phyloP scores from a whole-genome alignment of 2,113 vertebrate genomes.

The Vombatus ursinus region DNA sequence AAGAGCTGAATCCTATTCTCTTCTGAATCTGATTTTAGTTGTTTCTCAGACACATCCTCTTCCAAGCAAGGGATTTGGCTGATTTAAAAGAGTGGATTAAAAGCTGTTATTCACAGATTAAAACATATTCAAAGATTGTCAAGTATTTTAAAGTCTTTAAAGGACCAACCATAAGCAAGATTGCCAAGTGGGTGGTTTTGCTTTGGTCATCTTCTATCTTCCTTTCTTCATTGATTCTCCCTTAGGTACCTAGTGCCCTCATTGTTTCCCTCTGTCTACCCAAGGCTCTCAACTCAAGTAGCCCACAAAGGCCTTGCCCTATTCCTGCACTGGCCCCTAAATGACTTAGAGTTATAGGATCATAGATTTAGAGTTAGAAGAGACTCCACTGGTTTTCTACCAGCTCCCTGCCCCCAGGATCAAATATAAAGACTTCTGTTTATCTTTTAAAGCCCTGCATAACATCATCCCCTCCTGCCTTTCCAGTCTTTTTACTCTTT shows the following conservation, averaged over 20 bases:
- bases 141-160: background rate
- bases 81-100: conserved; percentile 21
- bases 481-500: background rate
- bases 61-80: background rate
- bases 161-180: background rate
- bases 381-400: background rate
- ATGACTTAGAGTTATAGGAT: too few species aligned
- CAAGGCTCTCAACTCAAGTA: background rate
- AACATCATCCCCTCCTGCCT: background rate
- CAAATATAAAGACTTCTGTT: background rate
- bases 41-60: background rate
- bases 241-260: background rate
- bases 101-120: conserved; percentile 24
- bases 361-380: background rate
- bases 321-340: background rate
- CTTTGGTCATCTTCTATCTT: background rate
- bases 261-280: background rate
- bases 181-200: background rate
- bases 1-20: background rate
- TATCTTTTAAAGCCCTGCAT: background rate
- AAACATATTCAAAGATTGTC: conserved; percentile 41
- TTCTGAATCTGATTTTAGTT: too few species aligned
- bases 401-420: background rate
- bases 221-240: background rate
- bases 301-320: background rate